A percentile compares a stretch with the other conserved stretches of the same genome.
phyloP scores from a whole-genome alignment of 2,113 vertebrate species.

The Rhinopomastus cyanomelas region DNA sequence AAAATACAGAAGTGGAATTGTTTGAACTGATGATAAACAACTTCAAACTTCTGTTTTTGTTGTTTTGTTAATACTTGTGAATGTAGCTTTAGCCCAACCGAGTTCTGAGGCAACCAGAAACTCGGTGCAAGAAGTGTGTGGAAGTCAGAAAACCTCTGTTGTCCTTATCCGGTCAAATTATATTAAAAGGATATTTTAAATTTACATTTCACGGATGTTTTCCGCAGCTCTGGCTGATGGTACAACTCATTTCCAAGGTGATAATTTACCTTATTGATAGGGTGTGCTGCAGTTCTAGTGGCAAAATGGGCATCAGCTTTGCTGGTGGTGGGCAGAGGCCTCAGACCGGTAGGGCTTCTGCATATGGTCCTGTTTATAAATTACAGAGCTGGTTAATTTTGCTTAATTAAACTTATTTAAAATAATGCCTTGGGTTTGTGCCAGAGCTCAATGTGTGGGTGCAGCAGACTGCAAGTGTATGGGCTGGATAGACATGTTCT shows the following conservation, averaged over 20 bases:
- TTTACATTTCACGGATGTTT: background rate
- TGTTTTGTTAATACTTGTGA: background rate
- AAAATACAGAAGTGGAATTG: slow-evolving; percentile 14
- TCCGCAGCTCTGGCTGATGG: background rate
- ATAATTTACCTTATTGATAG: background rate
- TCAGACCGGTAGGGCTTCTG: background rate
- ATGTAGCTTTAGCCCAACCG: background rate
- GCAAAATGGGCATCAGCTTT: background rate
- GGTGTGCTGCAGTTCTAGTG: background rate
- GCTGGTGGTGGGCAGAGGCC: background rate
- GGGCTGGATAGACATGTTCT: background rate
- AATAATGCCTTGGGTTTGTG: background rate
- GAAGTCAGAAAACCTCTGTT: background rate
- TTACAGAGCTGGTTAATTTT: background rate
- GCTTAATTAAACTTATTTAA: too few species aligned
- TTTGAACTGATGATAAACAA: background rate
- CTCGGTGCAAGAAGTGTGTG: background rate
- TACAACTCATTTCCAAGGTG: background rate
- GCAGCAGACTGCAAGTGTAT: background rate
- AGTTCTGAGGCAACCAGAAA: background rate
- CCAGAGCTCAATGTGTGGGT: background rate
- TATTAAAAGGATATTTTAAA: background rate
- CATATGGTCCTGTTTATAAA: background rate
- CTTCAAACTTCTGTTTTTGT: background rate
- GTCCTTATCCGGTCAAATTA: background rate